These are phyloP conservation scores for Austrofundulus limnaeus DNA, from an alignment of 2,113 vertebrate genomes.

Conservation along the genomic window DNA sequence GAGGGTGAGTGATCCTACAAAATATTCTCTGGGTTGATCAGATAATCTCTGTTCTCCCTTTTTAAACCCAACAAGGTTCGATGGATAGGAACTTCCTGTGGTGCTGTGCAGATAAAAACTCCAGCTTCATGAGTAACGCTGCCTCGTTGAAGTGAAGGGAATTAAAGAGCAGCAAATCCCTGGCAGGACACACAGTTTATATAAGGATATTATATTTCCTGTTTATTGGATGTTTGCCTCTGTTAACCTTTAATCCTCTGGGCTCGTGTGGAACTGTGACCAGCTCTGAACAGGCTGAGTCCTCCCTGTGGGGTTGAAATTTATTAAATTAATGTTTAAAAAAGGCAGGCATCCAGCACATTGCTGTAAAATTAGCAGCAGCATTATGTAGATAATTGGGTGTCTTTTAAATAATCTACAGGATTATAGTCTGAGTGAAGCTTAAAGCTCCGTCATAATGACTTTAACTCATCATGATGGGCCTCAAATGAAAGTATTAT, in stretches of 20 bases:
- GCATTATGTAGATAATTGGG: conserved; percentile 26
- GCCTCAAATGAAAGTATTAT: conserved; percentile 1
- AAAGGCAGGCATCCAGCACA: background rate
- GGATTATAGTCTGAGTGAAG: conserved; percentile 18
- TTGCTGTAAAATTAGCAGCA: conserved; percentile 12
- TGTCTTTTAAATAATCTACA: conserved; percentile 29
- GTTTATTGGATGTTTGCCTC: background rate
- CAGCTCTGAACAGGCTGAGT: conserved; percentile 9
- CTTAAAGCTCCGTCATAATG: conserved; percentile 9
- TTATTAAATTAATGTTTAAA: no score
- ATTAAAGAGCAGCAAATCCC: conserved; percentile 53
- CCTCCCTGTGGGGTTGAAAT: conserved; percentile 8
- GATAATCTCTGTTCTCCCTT: conserved; percentile 18
- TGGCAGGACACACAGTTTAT: conserved; percentile 32
- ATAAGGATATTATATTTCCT: conserved; percentile 46
- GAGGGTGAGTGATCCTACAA: no score
- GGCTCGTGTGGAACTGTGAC: conserved; percentile 16
- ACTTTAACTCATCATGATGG: background rate
- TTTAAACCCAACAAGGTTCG: conserved; percentile 23
- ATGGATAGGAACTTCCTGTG: conserved; percentile 10
- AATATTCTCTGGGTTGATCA: background rate
- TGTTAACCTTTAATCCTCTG: conserved; percentile 21
- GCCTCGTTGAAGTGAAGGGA: conserved; percentile 43
- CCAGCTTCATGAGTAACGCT: conserved; percentile 28
- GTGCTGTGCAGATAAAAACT: conserved; percentile 29